phyloP scores from a whole-genome alignment of 1,140 invertebrate genomes.

The Polyergus mexicanus region DNA sequence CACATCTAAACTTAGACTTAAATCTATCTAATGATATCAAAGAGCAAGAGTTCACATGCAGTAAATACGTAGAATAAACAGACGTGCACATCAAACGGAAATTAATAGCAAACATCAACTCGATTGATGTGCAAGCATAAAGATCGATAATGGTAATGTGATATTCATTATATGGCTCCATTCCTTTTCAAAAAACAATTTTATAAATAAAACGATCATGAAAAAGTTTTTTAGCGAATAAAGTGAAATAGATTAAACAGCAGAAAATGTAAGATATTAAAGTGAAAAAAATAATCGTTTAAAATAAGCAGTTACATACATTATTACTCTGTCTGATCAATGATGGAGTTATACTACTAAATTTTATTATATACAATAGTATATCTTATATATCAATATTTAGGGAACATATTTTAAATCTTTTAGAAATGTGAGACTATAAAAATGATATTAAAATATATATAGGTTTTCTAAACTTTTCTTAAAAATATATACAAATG shows the following conservation, averaged over 20 bases:
- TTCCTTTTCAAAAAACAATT: background rate
- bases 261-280: background rate
- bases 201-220: background rate
- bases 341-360: background rate
- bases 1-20: background rate
- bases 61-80: conserved; percentile 7
- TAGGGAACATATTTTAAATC: background rate
- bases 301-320: background rate
- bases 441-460: background rate
- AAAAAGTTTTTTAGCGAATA: background rate
- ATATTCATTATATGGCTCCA: background rate
- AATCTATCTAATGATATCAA: conserved; percentile 9
- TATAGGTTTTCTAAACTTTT: background rate
- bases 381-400: background rate
- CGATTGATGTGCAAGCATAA: conserved; percentile 4
- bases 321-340: background rate
- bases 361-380: background rate
- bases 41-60: conserved; percentile 12
- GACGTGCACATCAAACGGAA: conserved; percentile 54
- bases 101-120: conserved; percentile 48
- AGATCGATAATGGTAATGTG: conserved; percentile 1
- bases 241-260: background rate
- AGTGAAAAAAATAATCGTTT: background rate
- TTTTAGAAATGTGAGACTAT: background rate
- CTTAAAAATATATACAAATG: background rate